phyloP scores from a whole-genome alignment of 2,797 vertebrate species.

The Oophaga sylvatica region DNA sequence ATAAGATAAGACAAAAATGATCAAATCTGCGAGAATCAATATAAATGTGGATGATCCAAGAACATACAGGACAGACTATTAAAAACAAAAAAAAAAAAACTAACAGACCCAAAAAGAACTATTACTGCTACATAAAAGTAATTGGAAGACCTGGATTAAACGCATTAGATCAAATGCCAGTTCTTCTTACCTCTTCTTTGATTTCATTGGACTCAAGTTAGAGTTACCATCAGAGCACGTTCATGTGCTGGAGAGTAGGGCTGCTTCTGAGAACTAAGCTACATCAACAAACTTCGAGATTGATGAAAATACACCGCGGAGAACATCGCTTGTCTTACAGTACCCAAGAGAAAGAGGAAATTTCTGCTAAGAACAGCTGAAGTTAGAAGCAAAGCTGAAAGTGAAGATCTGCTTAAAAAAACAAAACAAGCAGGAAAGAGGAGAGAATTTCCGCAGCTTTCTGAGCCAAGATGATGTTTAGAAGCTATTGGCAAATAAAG shows the following conservation, averaged over 20 bases:
- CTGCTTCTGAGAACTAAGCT: conserved; percentile 55
- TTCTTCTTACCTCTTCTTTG: conserved; percentile 66
- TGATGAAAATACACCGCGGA: conserved; percentile 63
- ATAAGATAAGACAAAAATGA: too few species aligned
- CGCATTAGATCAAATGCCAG: neutral
- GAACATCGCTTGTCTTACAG: conserved; percentile 48
- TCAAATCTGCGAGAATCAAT: neutral
- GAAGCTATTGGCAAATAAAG: conserved; percentile 18
- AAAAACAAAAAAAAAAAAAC: neutral
- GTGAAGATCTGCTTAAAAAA: neutral
- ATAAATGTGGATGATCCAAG: neutral
- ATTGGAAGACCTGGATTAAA: neutral
- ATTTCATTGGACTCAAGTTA: conserved; percentile 67
- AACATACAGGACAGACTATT: neutral
- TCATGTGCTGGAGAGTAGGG: conserved; percentile 60
- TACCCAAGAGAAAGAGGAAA: conserved; percentile 63
- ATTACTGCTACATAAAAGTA: neutral
- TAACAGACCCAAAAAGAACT: neutral
- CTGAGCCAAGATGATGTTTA: conserved; percentile 23
- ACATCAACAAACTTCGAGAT: conserved; percentile 45
- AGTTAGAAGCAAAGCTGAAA: conserved; percentile 3
- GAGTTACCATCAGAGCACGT: conserved; percentile 57
- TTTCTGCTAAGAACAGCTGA: conserved; percentile 65
- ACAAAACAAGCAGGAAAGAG: neutral
- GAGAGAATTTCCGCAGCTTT: neutral